Conservation (phyloP, 2,113 vertebrate genomes). For the Anthoscopus minutus region DNA sequence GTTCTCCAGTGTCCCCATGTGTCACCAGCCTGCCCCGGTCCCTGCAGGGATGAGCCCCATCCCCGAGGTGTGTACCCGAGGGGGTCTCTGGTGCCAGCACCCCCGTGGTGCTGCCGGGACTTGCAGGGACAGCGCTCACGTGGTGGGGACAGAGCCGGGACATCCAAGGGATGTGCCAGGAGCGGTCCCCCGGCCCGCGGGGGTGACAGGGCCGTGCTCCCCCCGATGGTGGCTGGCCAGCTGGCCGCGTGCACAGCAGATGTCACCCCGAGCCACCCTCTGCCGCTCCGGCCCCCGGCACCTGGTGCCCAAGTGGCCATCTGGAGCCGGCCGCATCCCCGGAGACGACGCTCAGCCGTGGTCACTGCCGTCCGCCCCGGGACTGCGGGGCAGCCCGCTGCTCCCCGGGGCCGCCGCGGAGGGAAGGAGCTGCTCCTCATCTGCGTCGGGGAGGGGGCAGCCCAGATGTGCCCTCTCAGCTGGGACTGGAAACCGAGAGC, state of each 20-base stretch:
- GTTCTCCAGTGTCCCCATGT: not conserved
- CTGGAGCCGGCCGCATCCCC: slow-evolving; percentile 30
- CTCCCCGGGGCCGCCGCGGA: not conserved
- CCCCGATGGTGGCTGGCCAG: not conserved
- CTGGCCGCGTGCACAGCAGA: not conserved
- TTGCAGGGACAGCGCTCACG: accelerated
- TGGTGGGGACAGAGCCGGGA: not conserved
- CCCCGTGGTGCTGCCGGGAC: accelerated
- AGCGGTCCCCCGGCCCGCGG: accelerated
- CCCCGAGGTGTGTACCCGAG: accelerated
- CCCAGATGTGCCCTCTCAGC: not conserved
- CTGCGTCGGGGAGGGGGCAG: accelerated
- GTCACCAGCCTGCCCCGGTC: accelerated
- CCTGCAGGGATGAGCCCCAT: not conserved
- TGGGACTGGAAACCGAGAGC: not conserved
- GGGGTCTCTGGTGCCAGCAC: not conserved
- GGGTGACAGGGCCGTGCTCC: not conserved
- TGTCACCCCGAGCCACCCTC: slow-evolving; percentile 6
- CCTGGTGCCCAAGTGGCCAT: slow-evolving; percentile 74
- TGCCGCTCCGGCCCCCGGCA: slow-evolving; percentile 1
- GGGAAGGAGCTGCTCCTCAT: not conserved
- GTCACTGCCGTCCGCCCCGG: accelerated
- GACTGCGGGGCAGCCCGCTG: accelerated
- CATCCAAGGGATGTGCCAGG: accelerated
- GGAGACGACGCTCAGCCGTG: not conserved